A percentile compares a stretch with the other conserved stretches of the same genome.
These are phyloP conservation scores for Stylophora pistillata DNA, from an alignment of 64 coral and sea anemone species.

Conservation along the genomic window DNA sequence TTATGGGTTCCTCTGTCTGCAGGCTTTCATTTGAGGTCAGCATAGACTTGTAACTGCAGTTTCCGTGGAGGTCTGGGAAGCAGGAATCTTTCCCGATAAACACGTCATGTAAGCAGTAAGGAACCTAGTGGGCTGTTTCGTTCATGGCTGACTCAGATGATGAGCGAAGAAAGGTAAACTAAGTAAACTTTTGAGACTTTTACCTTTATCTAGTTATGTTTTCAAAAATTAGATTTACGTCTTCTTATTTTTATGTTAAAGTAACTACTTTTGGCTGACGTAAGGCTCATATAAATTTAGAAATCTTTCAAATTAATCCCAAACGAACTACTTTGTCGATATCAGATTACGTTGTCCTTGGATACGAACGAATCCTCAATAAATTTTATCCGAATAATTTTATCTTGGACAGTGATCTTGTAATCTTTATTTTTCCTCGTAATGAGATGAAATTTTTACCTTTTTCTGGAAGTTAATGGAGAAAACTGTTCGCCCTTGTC, in stretches of 20 bases:
- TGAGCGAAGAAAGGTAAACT: slow-evolving; percentile 85
- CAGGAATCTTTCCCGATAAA: not conserved
- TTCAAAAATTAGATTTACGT: not conserved
- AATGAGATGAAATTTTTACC: not conserved
- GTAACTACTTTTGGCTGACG: not conserved
- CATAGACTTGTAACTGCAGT: too few relatives aligned
- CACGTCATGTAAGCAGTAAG: slow-evolving; percentile 15
- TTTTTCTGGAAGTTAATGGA: not conserved
- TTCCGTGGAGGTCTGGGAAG: not conserved
- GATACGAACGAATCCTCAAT: slow-evolving; percentile 21
- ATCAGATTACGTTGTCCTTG: slow-evolving; percentile 50
- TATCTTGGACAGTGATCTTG: not conserved
- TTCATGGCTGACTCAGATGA: slow-evolving; percentile 98
- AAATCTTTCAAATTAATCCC: not conserved
- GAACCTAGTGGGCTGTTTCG: slow-evolving; percentile 1
- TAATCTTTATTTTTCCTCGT: not conserved
- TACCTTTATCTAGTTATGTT: not conserved
- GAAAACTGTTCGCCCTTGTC: not conserved
- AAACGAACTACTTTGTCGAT: not conserved
- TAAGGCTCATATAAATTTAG: not conserved
- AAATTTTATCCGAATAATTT: not conserved
- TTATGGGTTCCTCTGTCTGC: too few relatives aligned
- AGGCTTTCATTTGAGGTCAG: too few relatives aligned
- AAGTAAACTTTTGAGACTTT: slow-evolving; percentile 3
- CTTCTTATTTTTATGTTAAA: not conserved